phyloP scores from a whole-genome alignment of 2,888 invertebrate species.

The Volucella bombylans region DNA sequence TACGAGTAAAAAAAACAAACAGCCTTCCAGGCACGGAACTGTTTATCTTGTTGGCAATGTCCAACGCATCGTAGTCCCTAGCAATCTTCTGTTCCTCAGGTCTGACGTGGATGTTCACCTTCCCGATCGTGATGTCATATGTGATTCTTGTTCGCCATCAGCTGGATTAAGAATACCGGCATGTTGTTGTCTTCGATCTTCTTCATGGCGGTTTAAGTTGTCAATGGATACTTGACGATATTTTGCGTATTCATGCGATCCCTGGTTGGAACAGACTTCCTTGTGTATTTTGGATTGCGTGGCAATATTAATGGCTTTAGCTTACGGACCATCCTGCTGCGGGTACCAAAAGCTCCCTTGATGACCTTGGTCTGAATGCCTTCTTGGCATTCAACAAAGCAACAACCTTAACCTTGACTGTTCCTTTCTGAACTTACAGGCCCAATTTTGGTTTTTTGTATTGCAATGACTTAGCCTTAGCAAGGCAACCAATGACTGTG shows the following conservation, averaged over 20 bases:
- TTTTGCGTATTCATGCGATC: conserved; percentile 98
- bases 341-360: conserved; percentile 94
- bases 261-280: conserved; percentile 95
- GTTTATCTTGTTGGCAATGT: too few species aligned
- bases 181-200: conserved; percentile 99
- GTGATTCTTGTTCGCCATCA: conserved; percentile 97
- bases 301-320: conserved; percentile 96
- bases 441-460: conserved; percentile 80
- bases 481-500: conserved; percentile 81
- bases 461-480: conserved; percentile 82
- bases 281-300: conserved; percentile 96
- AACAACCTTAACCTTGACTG: too few species aligned
- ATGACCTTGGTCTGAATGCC: conserved; percentile 94
- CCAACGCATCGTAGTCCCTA: too few species aligned
- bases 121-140: conserved; percentile 99
- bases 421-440: conserved; percentile 83
- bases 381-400: conserved; percentile 90
- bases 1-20: too few species aligned
- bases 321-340: conserved; percentile 94
- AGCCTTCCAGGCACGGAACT: too few species aligned
- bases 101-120: conserved; percentile 99
- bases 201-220: conserved; percentile 99
- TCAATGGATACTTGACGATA: conserved; percentile 98
- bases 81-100: too few species aligned
- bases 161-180: conserved; percentile 98